These are phyloP conservation scores for Strigops habroptila DNA, from an alignment of 2,113 vertebrate species.

Conservation along the genomic window DNA sequence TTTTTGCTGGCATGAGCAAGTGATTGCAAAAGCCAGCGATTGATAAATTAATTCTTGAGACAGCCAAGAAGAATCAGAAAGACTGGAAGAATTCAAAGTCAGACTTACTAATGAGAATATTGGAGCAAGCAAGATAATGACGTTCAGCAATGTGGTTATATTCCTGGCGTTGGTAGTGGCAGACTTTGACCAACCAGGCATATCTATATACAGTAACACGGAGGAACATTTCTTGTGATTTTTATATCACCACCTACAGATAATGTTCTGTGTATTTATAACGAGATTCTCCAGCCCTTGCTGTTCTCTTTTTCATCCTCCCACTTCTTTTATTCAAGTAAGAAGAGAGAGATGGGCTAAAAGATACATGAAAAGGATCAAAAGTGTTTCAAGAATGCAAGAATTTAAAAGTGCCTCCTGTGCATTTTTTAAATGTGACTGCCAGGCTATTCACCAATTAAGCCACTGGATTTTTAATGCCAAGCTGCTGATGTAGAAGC, in stretches of 20 bases:
- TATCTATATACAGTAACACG: constrained; percentile 15
- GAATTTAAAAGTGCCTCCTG: neutral
- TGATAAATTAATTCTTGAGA: neutral
- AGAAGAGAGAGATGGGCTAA: neutral
- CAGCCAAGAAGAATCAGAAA: neutral
- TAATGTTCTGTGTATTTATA: constrained; percentile 45
- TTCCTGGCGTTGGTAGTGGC: constrained; percentile 20
- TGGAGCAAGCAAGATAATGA: neutral
- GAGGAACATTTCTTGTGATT: constrained; percentile 32
- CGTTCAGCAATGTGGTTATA: neutral
- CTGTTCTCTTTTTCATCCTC: constrained; percentile 58
- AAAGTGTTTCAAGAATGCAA: neutral
- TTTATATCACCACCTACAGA: constrained; percentile 55
- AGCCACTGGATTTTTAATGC: neutral
- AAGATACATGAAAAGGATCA: neutral
- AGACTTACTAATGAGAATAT: neutral
- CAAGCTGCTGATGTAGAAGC: neutral
- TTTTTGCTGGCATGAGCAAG: neutral
- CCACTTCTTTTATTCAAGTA: constrained; percentile 47
- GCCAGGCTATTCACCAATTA: neutral
- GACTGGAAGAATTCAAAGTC: neutral
- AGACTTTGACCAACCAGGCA: constrained; percentile 32
- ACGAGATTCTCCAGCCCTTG: constrained; percentile 17
- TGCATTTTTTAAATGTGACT: neutral
- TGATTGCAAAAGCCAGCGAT: neutral